Percentiles rank a stretch among this genome's conserved stretches.
phyloP scores from a whole-genome alignment of 2,113 vertebrate species.

The Callionymus lyra region DNA sequence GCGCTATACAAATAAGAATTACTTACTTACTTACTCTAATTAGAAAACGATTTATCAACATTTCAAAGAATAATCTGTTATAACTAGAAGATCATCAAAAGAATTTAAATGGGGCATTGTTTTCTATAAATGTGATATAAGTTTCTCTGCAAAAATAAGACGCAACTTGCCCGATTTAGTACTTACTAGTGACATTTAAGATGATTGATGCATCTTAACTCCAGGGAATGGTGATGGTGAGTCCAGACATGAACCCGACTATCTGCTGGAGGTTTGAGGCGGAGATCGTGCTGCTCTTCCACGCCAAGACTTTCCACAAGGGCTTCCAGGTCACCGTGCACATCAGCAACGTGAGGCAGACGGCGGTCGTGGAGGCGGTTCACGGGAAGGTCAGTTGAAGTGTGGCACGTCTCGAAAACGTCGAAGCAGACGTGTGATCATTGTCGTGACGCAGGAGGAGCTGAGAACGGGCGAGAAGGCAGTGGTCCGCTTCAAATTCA shows the following conservation, averaged over 20 bases:
- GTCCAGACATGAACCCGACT: slow-evolving; percentile 94
- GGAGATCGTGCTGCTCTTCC: slow-evolving; percentile 92
- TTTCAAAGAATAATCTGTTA: no score
- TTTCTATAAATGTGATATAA: no score
- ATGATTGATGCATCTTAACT: no score
- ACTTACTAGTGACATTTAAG: no score
- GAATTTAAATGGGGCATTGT: no score
- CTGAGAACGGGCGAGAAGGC: slow-evolving; percentile 94
- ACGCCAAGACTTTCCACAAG: slow-evolving; percentile 91
- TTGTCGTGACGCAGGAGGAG: slow-evolving; percentile 72
- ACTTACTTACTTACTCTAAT: no score
- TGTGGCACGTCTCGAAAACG: neutral
- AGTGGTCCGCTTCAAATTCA: slow-evolving; percentile 90
- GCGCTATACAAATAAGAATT: no score
- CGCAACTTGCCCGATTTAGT: no score
- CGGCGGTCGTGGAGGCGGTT: slow-evolving; percentile 86
- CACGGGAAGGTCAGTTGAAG: slow-evolving; percentile 82
- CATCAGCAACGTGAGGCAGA: slow-evolving; percentile 91
- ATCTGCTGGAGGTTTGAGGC: slow-evolving; percentile 96
- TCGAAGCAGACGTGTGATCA: no score
- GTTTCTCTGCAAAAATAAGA: no score
- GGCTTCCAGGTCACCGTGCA: slow-evolving; percentile 98
- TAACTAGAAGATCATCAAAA: no score
- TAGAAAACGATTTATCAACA: no score
- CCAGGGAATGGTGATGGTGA: slow-evolving; percentile 98